Evolutionary conservation across 1,140 invertebrate species (phyloP), one percentile per base, ranked within the genome.

Genomic region (Trichogramma pretiosum): DNA sequence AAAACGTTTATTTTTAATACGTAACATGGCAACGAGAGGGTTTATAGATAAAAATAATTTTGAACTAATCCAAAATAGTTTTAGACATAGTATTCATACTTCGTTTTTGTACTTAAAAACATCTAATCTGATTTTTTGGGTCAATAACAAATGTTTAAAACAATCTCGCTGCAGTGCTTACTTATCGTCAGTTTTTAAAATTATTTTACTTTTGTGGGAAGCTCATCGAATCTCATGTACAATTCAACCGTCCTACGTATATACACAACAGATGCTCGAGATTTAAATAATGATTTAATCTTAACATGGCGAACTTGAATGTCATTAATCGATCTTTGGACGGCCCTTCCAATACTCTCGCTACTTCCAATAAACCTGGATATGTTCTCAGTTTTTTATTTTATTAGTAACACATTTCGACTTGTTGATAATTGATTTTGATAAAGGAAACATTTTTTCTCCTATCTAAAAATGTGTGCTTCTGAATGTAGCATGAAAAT

Each of bases 171-270:
- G 24, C 24, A 28, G 11, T 11, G 11, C 11, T 28, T 7, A 28
- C 5, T 28, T 5, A 7, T 7, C 5, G 5, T 28, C 5, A 7
- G 24, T 28, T 7, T 5, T 28, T 28, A 28, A 5, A 45, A 45
- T 36, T 28, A 28, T 9, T 28, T 37, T 41, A 23, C 33, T 28
- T 36, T 28, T 18, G 42, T 50, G 54, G 52, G 54, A 57, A 49
- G 51, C 48, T 59, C 54, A 33, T 53, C 46, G 42, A 23, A 56
- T n/a, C n/a, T n/a, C n/a, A n/a, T n/a, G n/a, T n/a, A n/a, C n/a
- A n/a, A n/a, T n/a, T n/a, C 16, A 42, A n/a, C 26, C 39, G 17
- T 32, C 13, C 17, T 32, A 22, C 19, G 21, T 33, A 21, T 16
- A 41, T 17, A 28, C n/a, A 32, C 26, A 13, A 30, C 17, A 17